phyloP scores from a whole-genome alignment of 2,113 vertebrate genomes.

The Austrofundulus limnaeus region DNA sequence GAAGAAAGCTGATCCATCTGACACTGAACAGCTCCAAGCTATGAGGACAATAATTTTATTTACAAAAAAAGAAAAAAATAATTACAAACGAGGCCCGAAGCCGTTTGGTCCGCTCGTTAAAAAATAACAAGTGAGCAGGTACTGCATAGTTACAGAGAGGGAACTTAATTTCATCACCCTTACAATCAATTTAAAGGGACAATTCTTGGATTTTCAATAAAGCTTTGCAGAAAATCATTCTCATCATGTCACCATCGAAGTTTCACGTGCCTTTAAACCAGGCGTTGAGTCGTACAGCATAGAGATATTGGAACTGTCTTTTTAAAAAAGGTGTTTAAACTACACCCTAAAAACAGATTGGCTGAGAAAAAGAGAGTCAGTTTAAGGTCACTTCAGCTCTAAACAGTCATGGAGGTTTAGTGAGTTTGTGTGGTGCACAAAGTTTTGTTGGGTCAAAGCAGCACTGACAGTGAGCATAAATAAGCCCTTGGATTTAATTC shows the following conservation, averaged over 20 bases:
- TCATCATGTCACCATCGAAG: constrained; percentile 28
- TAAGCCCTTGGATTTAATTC: constrained; percentile 37
- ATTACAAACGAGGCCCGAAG: constrained; percentile 33
- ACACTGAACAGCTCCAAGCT: constrained; percentile 31
- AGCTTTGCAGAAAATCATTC: constrained; percentile 28
- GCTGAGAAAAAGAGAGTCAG: neutral
- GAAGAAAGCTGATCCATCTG: neutral
- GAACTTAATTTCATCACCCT: constrained; percentile 22
- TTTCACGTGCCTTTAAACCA: constrained; percentile 31
- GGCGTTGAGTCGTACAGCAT: constrained; percentile 45
- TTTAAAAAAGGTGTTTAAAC: constrained; percentile 40
- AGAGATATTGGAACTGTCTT: constrained; percentile 46
- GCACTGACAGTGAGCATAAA: constrained; percentile 17
- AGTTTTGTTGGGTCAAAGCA: constrained; percentile 39
- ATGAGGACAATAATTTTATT: constrained; percentile 8
- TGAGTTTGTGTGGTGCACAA: constrained; percentile 23
- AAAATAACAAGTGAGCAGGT: constrained; percentile 42
- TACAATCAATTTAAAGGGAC: constrained; percentile 59
- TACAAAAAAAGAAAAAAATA: too few relatives aligned
- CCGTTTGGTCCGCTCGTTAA: constrained; percentile 45
- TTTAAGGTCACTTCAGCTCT: constrained; percentile 71
- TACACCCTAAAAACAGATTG: constrained; percentile 9
- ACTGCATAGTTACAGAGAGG: constrained; percentile 70
- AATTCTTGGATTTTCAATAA: constrained; percentile 31
- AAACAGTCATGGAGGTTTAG: constrained; percentile 31